Percentiles rank a stretch among this genome's conserved stretches.
These are phyloP conservation scores for Acleris laterana DNA, from an alignment of 2,888 invertebrate species.

Conservation along the genomic window DNA sequence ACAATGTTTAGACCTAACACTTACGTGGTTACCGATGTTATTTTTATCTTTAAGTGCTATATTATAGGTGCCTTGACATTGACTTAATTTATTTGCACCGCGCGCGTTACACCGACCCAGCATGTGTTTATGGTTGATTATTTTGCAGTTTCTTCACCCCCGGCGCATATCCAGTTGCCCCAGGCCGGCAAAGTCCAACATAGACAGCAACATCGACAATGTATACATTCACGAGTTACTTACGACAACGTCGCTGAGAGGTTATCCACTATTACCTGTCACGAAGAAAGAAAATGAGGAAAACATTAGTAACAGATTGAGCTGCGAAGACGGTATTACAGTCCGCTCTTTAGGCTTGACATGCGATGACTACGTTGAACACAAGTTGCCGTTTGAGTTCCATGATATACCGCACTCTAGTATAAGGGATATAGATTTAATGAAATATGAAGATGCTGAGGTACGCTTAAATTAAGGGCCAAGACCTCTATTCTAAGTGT, in stretches of 20 bases:
- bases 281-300: conserved; percentile 7
- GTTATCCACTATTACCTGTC: conserved; percentile 5
- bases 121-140: conserved; percentile 17
- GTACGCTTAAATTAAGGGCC: conserved; percentile 44
- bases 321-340: conserved; percentile 53
- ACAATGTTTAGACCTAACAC: conserved; percentile 32
- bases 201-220: conserved; percentile 62
- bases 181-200: conserved; percentile 56
- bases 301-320: conserved; percentile 43
- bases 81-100: conserved; percentile 53
- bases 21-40: conserved; percentile 22
- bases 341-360: conserved; percentile 61
- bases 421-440: conserved; percentile 66
- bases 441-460: conserved; percentile 59
- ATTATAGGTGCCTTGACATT: conserved; percentile 58
- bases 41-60: conserved; percentile 26
- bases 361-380: conserved; percentile 74
- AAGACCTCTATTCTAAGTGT: too few species aligned
- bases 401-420: conserved; percentile 57
- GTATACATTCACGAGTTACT: conserved; percentile 57
- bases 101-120: background rate
- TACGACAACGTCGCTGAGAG: conserved; percentile 43
- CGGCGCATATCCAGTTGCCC: conserved; percentile 76
- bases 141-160: conserved; percentile 66
- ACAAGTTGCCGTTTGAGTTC: conserved; percentile 52